A percentile compares a stretch with the other conserved stretches of the same genome.
phyloP scores from a whole-genome alignment of 2,888 invertebrate genomes.

The Rhagium mordax region DNA sequence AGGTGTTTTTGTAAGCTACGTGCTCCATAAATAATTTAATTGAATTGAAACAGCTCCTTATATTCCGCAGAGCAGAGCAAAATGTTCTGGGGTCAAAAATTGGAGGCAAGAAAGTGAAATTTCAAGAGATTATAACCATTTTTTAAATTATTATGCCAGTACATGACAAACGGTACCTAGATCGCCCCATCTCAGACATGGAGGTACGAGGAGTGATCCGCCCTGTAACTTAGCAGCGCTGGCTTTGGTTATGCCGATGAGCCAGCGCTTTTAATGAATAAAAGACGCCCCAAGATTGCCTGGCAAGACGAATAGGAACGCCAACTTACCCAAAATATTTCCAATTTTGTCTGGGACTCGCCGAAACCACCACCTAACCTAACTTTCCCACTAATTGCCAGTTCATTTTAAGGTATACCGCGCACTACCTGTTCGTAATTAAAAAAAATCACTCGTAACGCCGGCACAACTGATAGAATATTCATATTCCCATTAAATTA shows the following conservation, averaged over 20 bases:
- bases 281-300: constrained; percentile 13
- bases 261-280: constrained; percentile 17
- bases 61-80: no score
- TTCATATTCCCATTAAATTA: constrained; percentile 29
- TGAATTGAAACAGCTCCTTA: no score
- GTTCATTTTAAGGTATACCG: not conserved
- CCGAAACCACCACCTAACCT: constrained; percentile 15
- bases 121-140: no score
- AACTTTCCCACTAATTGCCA: constrained; percentile 7
- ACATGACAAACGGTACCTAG: no score
- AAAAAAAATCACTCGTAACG: not conserved
- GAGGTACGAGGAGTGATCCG: no score
- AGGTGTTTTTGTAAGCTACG: no score
- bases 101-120: no score
- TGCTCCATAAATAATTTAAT: no score
- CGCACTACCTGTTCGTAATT: not conserved
- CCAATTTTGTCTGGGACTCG: constrained; percentile 34
- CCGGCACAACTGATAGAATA: constrained; percentile 9
- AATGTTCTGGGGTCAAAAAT: no score
- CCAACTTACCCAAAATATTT: constrained; percentile 40
- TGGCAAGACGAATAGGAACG: not conserved
- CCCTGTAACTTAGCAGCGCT: no score
- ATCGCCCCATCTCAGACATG: no score
- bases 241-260: not conserved
- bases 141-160: no score